Base-by-base conservation (phyloP, 2,113 vertebrate species). In the Dendropsophus ebraccatus region DNA sequence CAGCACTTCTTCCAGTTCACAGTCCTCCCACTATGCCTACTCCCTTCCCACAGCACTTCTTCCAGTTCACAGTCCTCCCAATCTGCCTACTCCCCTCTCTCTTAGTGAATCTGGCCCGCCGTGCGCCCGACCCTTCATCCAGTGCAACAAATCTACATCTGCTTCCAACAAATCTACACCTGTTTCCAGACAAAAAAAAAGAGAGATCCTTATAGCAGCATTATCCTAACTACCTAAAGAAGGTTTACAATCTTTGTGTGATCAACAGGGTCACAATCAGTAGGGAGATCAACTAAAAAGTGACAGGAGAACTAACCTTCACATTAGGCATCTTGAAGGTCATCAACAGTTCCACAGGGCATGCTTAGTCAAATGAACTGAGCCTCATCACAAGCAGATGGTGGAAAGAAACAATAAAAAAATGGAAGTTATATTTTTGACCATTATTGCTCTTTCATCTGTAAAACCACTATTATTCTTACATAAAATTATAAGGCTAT, bases 321-420 rank as follows among this genome's bases (percentile, higher is more conserved):
- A 77, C 49, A 77, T 77, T 32, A 32, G 17, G 74, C 74, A 30
- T 52, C 74, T 77, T 77, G 74, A 77, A 77, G 74, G 74, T 77
- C 47, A 77, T 77, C 54, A 54, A 30, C 74, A 54, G 14, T 21
- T 77, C 47, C 47, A 52, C 74, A 54, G 41, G 72, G 41, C n/a
- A 74, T 77, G 16, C 50, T 77, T 28, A 9, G 47, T 54, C 50
- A 32, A 77, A 25, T 37, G 32, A 72, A 14, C 69, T 72, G 16
- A 41, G 21, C 69, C 32, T 72, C 69, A 37, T 47, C 30, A 16
- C 25, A n/a, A 35, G 30, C 12, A 74, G 41, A 74, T 74, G 41
- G 21, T 72, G 2, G 4, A 45, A n/a, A 72, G 69, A 72, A 2
- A 21, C 25, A 19, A 41, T 35, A n/a, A 10, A 21, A 41, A 41